Conservation (phyloP, 2,888 invertebrate species). For the Drosophila birchii region DNA sequence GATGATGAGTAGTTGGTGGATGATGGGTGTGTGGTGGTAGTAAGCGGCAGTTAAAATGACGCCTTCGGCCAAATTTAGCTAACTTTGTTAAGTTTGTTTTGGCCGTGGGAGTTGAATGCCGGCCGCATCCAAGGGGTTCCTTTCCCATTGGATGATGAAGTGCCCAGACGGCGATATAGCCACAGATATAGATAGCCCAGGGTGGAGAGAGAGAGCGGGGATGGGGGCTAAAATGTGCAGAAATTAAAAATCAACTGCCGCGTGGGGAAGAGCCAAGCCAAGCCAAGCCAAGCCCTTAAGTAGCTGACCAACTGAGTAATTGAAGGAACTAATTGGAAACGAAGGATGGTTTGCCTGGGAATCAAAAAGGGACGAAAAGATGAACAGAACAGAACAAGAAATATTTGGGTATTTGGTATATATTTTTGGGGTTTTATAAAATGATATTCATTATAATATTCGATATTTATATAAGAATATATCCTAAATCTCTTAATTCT, state of each 20-base stretch:
- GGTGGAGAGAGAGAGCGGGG: not conserved
- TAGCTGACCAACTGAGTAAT: constrained; percentile 49
- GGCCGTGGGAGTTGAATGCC: constrained; percentile 29
- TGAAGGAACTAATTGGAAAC: constrained; percentile 45
- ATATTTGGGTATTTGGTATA: not conserved
- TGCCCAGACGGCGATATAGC: constrained; percentile 35
- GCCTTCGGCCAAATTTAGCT: constrained; percentile 73
- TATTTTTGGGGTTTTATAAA: not conserved
- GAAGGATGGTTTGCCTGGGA: not conserved
- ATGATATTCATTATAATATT: not conserved
- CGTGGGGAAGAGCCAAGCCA: constrained; percentile 6
- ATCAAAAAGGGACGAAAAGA: not conserved
- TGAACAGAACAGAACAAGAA: not conserved
- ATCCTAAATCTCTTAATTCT: too few species aligned
- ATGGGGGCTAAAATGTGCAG: constrained; percentile 1
- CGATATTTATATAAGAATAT: not conserved
- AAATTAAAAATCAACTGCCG: constrained; percentile 50
- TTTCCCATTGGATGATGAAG: constrained; percentile 39
- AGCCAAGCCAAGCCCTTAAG: constrained; percentile 32
- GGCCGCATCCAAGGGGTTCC: constrained; percentile 23
- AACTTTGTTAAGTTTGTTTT: constrained; percentile 75
- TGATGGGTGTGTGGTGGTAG: constrained; percentile 21
- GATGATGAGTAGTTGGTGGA: constrained; percentile 4
- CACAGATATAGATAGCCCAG: constrained; percentile 11
- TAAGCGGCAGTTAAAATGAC: constrained; percentile 70